Percentiles rank a stretch among this genome's conserved stretches.
phyloP scores from a whole-genome alignment of 2,113 vertebrate species.

The Natator depressus region DNA sequence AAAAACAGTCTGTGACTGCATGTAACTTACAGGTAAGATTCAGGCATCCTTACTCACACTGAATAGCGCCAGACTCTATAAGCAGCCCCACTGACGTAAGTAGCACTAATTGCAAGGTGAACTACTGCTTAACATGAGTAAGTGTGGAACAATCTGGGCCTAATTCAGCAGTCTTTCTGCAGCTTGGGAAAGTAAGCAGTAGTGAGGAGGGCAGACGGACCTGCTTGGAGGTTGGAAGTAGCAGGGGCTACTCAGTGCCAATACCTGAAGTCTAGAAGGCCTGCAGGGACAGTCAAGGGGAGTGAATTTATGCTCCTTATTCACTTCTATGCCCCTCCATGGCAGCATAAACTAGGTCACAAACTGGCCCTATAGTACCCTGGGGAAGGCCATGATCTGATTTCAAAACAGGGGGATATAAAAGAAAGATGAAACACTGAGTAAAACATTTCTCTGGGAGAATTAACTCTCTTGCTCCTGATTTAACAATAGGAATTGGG shows the following conservation, averaged over 20 bases:
- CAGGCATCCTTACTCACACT: neutral
- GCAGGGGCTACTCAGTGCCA: neutral
- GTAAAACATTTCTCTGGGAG: neutral
- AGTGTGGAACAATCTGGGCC: neutral
- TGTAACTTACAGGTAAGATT: neutral
- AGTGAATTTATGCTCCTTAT: neutral
- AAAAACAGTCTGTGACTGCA: neutral
- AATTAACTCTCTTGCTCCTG: neutral
- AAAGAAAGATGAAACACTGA: neutral
- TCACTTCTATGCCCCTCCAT: neutral
- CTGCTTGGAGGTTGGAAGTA: neutral
- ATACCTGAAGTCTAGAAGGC: neutral
- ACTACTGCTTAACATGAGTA: neutral
- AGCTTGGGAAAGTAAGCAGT: neutral
- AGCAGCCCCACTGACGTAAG: neutral
- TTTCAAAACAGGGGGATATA: neutral
- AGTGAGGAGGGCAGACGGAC: neutral
- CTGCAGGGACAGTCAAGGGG: neutral
- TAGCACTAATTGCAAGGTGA: neutral
- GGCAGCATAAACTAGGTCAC: neutral
- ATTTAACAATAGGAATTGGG: neutral
- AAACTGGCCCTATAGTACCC: too few relatives aligned
- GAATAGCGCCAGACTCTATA: neutral
- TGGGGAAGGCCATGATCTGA: neutral
- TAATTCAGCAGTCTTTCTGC: neutral